Conservation (phyloP, 1,140 invertebrate genomes). For the Pectinophora gossypiella region DNA sequence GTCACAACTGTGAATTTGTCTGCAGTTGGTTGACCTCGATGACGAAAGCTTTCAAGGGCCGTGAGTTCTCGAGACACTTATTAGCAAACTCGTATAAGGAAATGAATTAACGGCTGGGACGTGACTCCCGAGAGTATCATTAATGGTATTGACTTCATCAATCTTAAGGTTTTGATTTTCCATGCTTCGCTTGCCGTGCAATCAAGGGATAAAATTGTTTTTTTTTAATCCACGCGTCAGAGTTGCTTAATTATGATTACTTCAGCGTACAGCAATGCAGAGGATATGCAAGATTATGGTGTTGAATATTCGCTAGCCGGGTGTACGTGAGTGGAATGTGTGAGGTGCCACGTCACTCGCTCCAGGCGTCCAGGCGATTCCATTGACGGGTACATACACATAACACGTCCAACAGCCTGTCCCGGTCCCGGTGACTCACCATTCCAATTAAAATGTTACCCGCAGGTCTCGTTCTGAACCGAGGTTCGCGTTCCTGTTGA, state of each 20-base stretch:
- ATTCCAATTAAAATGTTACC: conserved; percentile 47
- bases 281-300: not conserved
- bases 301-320: not conserved
- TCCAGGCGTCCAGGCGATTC: conserved; percentile 29
- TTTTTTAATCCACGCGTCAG: not conserved
- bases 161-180: not conserved
- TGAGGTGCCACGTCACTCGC: conserved; percentile 30
- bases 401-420: conserved; percentile 17
- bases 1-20: too few relatives aligned
- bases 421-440: conserved; percentile 32
- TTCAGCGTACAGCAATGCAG: not conserved
- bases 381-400: conserved; percentile 10
- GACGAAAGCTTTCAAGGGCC: too few relatives aligned
- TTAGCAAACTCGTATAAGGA: too few relatives aligned
- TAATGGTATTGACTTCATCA: not conserved
- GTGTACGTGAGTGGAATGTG: conserved; percentile 27
- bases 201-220: not conserved
- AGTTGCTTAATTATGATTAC: not conserved
- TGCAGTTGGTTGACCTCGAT: too few relatives aligned
- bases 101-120: too few relatives aligned
- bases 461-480: conserved; percentile 26
- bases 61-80: too few relatives aligned
- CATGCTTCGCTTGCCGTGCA: not conserved
- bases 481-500: too few relatives aligned
- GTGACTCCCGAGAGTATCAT: too few relatives aligned